A percentile compares a stretch with the other conserved stretches of the same genome.
Conservation (phyloP, 2,888 invertebrate species). For the Nycteola revayana region DNA sequence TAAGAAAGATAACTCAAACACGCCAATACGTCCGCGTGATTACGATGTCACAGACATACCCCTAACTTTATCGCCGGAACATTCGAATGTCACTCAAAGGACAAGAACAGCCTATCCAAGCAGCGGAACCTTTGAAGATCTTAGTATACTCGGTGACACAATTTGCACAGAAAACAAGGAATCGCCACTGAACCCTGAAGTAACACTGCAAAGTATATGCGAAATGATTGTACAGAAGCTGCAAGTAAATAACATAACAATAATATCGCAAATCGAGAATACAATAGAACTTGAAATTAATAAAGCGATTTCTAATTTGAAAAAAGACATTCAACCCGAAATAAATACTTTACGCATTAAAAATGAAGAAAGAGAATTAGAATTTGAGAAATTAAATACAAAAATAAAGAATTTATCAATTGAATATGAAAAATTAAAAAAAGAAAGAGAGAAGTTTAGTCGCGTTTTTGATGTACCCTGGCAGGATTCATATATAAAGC, state of each 20-base stretch:
- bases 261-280: slow-evolving; percentile 6
- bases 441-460: no score
- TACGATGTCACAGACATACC: background rate
- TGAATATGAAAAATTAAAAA: slow-evolving; percentile 7
- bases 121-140: background rate
- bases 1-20: slow-evolving; percentile 3
- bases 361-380: background rate
- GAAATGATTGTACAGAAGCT: slow-evolving; percentile 5
- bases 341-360: background rate
- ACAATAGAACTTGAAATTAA: slow-evolving; percentile 8
- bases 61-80: background rate
- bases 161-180: background rate
- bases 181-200: background rate
- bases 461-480: no score
- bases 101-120: background rate
- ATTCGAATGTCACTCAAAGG: slow-evolving; percentile 2
- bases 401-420: slow-evolving; percentile 7
- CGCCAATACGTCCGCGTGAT: slow-evolving; percentile 2
- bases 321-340: background rate
- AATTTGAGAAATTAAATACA: background rate
- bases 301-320: slow-evolving; percentile 4
- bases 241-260: slow-evolving; percentile 4
- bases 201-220: slow-evolving; percentile 5
- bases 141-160: slow-evolving; percentile 4
- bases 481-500: no score